Evolutionary conservation across 2,888 invertebrate genomes (phyloP).

Genomic region (Lepidochrysops patricia): DNA sequence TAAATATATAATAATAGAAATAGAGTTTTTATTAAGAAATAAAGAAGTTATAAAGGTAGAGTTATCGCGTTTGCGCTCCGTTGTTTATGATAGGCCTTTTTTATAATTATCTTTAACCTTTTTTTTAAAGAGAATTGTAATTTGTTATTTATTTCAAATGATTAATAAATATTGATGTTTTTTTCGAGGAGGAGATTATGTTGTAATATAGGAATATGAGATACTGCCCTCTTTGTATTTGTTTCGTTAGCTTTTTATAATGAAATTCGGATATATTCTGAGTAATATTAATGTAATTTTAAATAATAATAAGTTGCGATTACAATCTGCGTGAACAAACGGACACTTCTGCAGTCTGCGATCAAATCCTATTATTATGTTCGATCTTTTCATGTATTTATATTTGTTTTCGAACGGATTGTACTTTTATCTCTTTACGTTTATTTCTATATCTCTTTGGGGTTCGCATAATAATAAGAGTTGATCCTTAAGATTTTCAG

Average conservation of each 20-base stretch:
- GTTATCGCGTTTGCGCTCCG: conserved; percentile 58
- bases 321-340: conserved; percentile 48
- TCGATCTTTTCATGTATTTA: conserved; percentile 16
- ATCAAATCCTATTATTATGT: conserved; percentile 32
- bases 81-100: conserved; percentile 53
- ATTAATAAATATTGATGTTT: conserved; percentile 69
- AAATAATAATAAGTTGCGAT: conserved; percentile 42
- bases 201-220: conserved; percentile 66
- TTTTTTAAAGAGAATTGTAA: conserved; percentile 59
- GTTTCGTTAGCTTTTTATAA: conserved; percentile 40
- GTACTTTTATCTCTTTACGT: neutral
- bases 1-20: conserved; percentile 70
- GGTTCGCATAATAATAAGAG: conserved; percentile 29
- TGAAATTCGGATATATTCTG: conserved; percentile 25
- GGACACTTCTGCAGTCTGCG: conserved; percentile 30
- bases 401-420: conserved; percentile 2
- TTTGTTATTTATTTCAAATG: conserved; percentile 75
- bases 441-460: neutral
- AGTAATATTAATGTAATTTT: conserved; percentile 34
- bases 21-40: conserved; percentile 73
- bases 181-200: conserved; percentile 61
- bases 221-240: conserved; percentile 66
- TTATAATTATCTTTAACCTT: conserved; percentile 68
- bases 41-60: conserved; percentile 64
- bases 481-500: conserved; percentile 35